phyloP scores from a whole-genome alignment of 1,140 invertebrate species.

The Condylostylus longicornis region DNA sequence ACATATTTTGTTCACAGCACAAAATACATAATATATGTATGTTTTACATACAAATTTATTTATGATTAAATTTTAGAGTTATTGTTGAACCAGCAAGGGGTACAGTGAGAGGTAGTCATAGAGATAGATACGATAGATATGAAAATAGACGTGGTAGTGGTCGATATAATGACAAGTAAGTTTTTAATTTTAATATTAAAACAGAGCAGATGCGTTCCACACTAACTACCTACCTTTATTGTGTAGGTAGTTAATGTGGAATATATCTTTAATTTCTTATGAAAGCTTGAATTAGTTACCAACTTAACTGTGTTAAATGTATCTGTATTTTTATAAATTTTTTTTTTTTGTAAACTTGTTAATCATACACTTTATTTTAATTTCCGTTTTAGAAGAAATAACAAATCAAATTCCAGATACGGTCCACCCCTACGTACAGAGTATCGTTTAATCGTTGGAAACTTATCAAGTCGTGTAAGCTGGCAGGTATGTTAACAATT shows the following conservation, averaged over 20 bases:
- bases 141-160: slow-evolving; percentile 33
- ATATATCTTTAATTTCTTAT: no score
- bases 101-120: slow-evolving; percentile 29
- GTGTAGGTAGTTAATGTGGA: no score
- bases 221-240: no score
- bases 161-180: slow-evolving; percentile 32
- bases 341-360: no score
- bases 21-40: background rate
- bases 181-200: no score
- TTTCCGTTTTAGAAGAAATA: no score
- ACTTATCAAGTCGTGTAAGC: slow-evolving; percentile 91
- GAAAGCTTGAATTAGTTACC: no score
- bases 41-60: background rate
- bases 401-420: slow-evolving; percentile 56
- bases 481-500: slow-evolving; percentile 78
- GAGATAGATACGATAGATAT: slow-evolving; percentile 34
- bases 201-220: no score
- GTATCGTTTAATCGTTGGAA: slow-evolving; percentile 91
- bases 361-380: no score
- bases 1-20: background rate
- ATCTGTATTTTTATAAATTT: no score
- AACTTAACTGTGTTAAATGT: no score
- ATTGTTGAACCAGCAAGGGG: slow-evolving; percentile 76
- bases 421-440: slow-evolving; percentile 94
- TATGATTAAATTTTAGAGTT: slow-evolving; percentile 49